These are phyloP conservation scores for Notoglanidium macrostoma DNA, from an alignment of 2,797 vertebrate species.

Conservation along the genomic window DNA sequence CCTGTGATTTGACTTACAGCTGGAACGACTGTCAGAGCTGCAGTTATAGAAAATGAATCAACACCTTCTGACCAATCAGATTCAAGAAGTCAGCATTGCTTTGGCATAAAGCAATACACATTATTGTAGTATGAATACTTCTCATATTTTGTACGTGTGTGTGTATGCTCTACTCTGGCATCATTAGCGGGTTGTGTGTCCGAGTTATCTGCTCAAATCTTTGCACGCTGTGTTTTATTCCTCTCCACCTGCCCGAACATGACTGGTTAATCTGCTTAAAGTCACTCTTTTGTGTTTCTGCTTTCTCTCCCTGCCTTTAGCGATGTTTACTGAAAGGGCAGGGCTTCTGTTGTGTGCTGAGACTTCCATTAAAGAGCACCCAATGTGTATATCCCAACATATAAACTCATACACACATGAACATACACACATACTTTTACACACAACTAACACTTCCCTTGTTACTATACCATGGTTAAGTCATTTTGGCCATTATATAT, in stretches of 20 bases:
- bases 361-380: not conserved
- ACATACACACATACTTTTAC: not conserved
- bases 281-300: constrained; percentile 11
- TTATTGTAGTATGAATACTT: not conserved
- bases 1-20: not conserved
- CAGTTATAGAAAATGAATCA: not conserved
- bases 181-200: not conserved
- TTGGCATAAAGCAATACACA: not conserved
- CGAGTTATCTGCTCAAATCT: not conserved
- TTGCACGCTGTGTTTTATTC: constrained; percentile 1
- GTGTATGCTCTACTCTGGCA: not conserved
- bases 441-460: not conserved
- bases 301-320: constrained; percentile 8
- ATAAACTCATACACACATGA: constrained; percentile 3
- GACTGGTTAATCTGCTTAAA: constrained; percentile 25
- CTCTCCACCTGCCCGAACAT: constrained; percentile 15
- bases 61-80: not conserved
- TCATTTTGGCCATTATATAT: not conserved
- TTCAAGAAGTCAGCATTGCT: not conserved
- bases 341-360: not conserved
- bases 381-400: not conserved
- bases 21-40: not conserved
- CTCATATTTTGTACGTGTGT: not conserved
- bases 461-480: too few relatives aligned
- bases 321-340: constrained; percentile 3